phyloP scores from a whole-genome alignment of 1,140 invertebrate species.

The Drosophila funebris region DNA sequence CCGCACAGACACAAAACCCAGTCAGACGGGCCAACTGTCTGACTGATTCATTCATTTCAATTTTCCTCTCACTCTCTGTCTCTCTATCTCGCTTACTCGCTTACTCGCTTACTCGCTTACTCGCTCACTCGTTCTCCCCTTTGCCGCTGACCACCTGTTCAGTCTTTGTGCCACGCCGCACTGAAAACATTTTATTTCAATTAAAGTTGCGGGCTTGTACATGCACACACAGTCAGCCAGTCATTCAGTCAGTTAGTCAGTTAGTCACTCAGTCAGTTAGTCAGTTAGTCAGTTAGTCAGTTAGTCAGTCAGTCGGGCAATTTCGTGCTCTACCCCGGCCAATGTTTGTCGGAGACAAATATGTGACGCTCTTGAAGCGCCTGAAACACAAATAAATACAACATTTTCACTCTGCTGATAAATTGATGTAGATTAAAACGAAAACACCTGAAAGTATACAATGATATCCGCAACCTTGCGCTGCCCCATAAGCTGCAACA shows the following conservation, averaged over 20 bases:
- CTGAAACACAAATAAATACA: slow-evolving; percentile 20
- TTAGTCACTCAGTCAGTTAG: not conserved
- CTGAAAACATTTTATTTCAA: slow-evolving; percentile 72
- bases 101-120: too few relatives aligned
- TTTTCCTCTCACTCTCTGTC: slow-evolving; percentile 26
- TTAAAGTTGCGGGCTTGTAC: slow-evolving; percentile 58
- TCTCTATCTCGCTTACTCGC: slow-evolving; percentile 12
- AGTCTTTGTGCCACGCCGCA: slow-evolving; percentile 12
- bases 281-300: slow-evolving; percentile 5
- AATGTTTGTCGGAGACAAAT: slow-evolving; percentile 63
- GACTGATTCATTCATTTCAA: slow-evolving; percentile 45
- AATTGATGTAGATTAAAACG: slow-evolving; percentile 58
- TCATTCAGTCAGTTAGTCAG: slow-evolving; percentile 4
- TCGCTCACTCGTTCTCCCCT: not conserved
- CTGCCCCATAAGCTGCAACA: slow-evolving; percentile 3
- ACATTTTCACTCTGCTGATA: slow-evolving; percentile 29
- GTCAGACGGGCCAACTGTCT: slow-evolving; percentile 29
- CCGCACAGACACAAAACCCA: slow-evolving; percentile 33
- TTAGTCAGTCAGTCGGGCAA: slow-evolving; percentile 19
- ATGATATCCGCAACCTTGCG: not conserved
- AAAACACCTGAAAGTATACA: slow-evolving; percentile 54
- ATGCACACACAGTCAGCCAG: slow-evolving; percentile 9
- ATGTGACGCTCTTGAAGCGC: slow-evolving; percentile 22
- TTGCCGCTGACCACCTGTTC: slow-evolving; percentile 18
- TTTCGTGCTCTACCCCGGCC: slow-evolving; percentile 25